Conservation (phyloP, 2,113 vertebrate species). For the Saccopteryx bilineata region DNA sequence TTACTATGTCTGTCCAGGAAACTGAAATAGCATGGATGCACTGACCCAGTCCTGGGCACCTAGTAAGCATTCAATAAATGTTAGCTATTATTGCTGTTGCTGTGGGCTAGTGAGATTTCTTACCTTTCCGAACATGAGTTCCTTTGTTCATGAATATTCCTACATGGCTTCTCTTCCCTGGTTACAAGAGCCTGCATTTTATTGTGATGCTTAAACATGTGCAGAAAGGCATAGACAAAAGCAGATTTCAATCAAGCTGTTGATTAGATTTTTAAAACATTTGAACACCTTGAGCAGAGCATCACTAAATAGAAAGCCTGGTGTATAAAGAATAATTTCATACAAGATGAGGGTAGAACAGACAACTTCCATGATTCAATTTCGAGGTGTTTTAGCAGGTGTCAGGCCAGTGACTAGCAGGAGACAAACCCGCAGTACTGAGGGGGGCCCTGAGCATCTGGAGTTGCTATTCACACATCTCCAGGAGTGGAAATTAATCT, state of each 20-base stretch:
- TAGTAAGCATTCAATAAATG: no score
- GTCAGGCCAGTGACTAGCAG: not conserved
- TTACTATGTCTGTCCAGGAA: not conserved
- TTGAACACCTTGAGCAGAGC: not conserved
- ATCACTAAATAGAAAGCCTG: not conserved
- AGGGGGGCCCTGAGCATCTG: not conserved
- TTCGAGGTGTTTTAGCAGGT: not conserved
- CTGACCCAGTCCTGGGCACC: not conserved
- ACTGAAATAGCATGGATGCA: not conserved
- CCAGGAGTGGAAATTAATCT: not conserved
- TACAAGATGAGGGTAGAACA: not conserved
- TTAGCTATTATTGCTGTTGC: not conserved
- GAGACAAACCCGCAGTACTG: not conserved
- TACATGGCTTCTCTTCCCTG: not conserved
- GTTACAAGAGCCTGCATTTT: not conserved
- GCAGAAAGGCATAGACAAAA: not conserved
- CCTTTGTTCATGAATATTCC: not conserved
- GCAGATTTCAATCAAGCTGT: slow-evolving; percentile 31
- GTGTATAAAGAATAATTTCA: not conserved
- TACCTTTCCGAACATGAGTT: not conserved
- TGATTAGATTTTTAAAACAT: not conserved
- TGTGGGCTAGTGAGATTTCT: not conserved
- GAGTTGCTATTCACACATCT: not conserved
- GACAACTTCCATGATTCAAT: not conserved
- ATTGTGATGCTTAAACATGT: not conserved